phyloP scores from a whole-genome alignment of 2,888 invertebrate species.

The Sesia bembeciformis region DNA sequence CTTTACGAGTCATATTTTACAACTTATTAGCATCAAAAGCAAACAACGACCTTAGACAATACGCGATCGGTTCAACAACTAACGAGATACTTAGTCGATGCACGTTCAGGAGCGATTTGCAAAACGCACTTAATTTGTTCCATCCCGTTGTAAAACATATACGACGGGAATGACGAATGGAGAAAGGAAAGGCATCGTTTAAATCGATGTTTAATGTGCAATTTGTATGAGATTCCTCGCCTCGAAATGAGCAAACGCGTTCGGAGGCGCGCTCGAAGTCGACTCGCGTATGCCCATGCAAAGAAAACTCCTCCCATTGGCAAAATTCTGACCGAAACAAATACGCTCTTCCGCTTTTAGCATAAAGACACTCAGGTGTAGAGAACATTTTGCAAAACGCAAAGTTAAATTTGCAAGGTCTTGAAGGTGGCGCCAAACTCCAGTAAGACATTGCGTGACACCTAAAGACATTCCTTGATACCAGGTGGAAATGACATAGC shows the following conservation, averaged over 20 bases:
- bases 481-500: constrained; percentile 27
- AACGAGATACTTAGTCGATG: constrained; percentile 8
- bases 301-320: neutral
- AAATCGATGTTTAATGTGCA: constrained; percentile 41
- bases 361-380: neutral
- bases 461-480: constrained; percentile 25
- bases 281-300: constrained; percentile 31
- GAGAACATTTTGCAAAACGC: constrained; percentile 1
- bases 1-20: constrained; percentile 1
- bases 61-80: constrained; percentile 1
- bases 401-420: constrained; percentile 22
- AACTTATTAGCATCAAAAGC: constrained; percentile 11
- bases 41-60: constrained; percentile 1
- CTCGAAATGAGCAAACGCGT: constrained; percentile 51
- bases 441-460: constrained; percentile 32
- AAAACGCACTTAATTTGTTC: constrained; percentile 43
- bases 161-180: constrained; percentile 58
- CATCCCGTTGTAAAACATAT: constrained; percentile 55
- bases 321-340: neutral
- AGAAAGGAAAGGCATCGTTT: constrained; percentile 59
- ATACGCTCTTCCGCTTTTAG: neutral
- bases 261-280: constrained; percentile 38
- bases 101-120: constrained; percentile 54
- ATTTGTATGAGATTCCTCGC: constrained; percentile 53
- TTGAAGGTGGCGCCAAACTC: constrained; percentile 49